phyloP scores from a whole-genome alignment of 2,888 invertebrate genomes.

The Oxycera nigricornis region DNA sequence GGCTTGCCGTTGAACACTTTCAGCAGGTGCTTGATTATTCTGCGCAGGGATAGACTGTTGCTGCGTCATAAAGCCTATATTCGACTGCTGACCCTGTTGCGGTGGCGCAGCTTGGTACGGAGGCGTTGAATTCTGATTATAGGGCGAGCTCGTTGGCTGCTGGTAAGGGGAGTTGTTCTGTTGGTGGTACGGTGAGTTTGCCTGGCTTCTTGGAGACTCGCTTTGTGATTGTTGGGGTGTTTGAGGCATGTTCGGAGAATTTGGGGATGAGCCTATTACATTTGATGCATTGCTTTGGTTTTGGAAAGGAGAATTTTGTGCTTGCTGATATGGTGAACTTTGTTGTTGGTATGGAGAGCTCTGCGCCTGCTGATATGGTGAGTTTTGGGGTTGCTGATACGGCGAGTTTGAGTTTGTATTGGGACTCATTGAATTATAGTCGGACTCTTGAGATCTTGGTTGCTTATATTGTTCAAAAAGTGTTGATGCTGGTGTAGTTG shows the following conservation, averaged over 20 bases:
- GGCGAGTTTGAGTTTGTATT: constrained; percentile 65
- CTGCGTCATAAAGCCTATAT: constrained; percentile 31
- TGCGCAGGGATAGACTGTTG: constrained; percentile 47
- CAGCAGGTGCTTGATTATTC: constrained; percentile 46
- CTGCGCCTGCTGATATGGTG: constrained; percentile 62
- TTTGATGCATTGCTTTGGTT: constrained; percentile 51
- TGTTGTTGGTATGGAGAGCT: constrained; percentile 60
- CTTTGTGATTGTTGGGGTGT: constrained; percentile 51
- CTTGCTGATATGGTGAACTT: constrained; percentile 59
- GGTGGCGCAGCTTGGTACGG: constrained; percentile 52
- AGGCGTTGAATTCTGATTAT: constrained; percentile 43
- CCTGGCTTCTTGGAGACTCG: constrained; percentile 57
- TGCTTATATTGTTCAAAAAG: constrained; percentile 69
- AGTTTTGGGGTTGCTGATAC: constrained; percentile 64
- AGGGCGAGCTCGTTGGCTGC: constrained; percentile 52
- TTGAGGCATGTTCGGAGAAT: constrained; percentile 52
- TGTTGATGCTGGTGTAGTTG: constrained; percentile 50
- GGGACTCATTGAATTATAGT: constrained; percentile 67
- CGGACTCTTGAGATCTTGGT: constrained; percentile 63
- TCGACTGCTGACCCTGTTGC: constrained; percentile 38
- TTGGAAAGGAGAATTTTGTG: constrained; percentile 50
- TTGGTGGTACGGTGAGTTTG: constrained; percentile 62
- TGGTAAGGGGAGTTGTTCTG: constrained; percentile 64
- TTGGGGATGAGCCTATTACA: background rate
- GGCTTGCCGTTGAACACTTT: constrained; percentile 54